These are phyloP conservation scores for Plagodis pulveraria DNA, from an alignment of 2,888 invertebrate species.

Conservation along the genomic window DNA sequence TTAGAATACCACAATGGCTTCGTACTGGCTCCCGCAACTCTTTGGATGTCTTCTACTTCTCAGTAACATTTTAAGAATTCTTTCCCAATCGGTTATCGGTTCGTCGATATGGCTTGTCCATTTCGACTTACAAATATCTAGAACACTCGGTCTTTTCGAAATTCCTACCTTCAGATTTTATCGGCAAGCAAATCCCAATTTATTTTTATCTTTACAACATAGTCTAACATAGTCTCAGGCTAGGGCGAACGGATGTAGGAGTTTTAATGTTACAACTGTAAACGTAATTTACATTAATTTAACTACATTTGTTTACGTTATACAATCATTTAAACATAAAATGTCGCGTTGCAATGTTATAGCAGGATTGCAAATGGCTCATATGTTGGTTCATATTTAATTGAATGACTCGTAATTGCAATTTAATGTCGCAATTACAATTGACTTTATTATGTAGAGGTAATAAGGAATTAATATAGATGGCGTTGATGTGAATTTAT, in stretches of 20 bases:
- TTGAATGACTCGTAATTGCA: constrained; percentile 14
- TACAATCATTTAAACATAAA: constrained; percentile 9
- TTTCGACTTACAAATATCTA: too few relatives aligned
- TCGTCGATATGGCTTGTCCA: too few relatives aligned
- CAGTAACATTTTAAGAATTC: too few relatives aligned
- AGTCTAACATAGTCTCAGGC: not conserved
- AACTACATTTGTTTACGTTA: constrained; percentile 23
- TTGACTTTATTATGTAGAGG: constrained; percentile 8
- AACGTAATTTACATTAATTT: constrained; percentile 22
- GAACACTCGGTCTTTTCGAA: too few relatives aligned
- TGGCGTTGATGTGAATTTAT: not conserved
- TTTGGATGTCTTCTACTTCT: too few relatives aligned
- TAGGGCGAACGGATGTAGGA: constrained; percentile 15
- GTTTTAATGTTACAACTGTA: constrained; percentile 24
- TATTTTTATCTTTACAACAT: too few relatives aligned
- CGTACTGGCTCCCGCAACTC: too few relatives aligned
- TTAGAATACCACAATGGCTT: too few relatives aligned
- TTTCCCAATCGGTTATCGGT: too few relatives aligned
- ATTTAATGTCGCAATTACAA: constrained; percentile 11
- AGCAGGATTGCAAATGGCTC: constrained; percentile 8
- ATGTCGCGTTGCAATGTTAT: constrained; percentile 13
- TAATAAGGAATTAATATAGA: constrained; percentile 1
- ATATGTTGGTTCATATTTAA: constrained; percentile 14
- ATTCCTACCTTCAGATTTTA: too few relatives aligned
- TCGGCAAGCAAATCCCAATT: too few relatives aligned